phyloP scores from a whole-genome alignment of 1,140 invertebrate species.

The Aradophagus sp. region DNA sequence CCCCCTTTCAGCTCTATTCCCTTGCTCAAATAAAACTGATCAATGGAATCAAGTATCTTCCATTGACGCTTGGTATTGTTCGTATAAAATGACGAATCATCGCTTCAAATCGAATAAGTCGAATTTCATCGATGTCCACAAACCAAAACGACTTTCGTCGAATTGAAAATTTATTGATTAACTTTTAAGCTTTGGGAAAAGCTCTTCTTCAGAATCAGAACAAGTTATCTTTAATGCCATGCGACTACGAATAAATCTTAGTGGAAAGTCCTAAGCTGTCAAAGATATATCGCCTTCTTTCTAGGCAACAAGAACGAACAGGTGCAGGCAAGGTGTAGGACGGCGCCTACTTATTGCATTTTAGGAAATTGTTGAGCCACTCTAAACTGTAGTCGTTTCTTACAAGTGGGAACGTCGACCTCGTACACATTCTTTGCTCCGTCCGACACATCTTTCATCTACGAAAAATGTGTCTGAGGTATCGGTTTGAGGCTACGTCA shows the following conservation, averaged over 20 bases:
- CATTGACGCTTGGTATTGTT: slow-evolving; percentile 44
- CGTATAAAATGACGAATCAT: slow-evolving; percentile 8
- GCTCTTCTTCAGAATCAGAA: slow-evolving; percentile 3
- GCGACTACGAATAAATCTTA: slow-evolving; percentile 25
- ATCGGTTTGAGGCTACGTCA: too few species aligned
- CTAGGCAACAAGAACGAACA: slow-evolving; percentile 30
- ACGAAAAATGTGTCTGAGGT: too few species aligned
- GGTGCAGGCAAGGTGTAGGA: slow-evolving; percentile 46
- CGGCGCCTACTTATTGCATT: slow-evolving; percentile 59
- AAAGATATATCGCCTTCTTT: slow-evolving; percentile 19
- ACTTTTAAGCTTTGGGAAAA: not conserved
- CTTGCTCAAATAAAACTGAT: slow-evolving; percentile 63
- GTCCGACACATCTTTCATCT: too few species aligned
- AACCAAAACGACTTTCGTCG: slow-evolving; percentile 14
- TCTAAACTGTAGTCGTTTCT: slow-evolving; percentile 49
- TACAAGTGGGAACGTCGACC: too few species aligned
- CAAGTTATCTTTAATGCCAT: too few species aligned
- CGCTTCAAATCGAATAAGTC: slow-evolving; percentile 6
- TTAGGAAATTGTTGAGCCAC: slow-evolving; percentile 61
- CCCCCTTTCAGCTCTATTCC: too few species aligned
- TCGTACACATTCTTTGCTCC: too few species aligned
- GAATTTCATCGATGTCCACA: slow-evolving; percentile 7
- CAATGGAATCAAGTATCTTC: slow-evolving; percentile 69
- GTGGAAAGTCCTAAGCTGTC: slow-evolving; percentile 3
- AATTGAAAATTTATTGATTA: slow-evolving; percentile 16